A percentile compares a stretch with the other conserved stretches of the same genome.
Conservation (phyloP, 2,113 vertebrate species). For the Rallus limicola region DNA sequence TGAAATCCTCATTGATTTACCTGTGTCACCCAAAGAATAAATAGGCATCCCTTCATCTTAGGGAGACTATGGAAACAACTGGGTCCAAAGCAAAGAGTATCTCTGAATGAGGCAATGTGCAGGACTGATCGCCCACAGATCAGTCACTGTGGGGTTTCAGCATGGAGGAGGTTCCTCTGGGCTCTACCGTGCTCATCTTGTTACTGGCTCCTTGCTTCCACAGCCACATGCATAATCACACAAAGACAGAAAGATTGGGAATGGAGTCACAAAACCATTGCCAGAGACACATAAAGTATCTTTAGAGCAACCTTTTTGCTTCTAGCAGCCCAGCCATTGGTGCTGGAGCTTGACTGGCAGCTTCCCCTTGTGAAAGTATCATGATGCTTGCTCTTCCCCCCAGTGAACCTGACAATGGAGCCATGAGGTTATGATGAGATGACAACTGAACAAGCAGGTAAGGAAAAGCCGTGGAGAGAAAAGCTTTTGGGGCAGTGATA, state of each 20-base stretch:
- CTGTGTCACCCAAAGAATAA: neutral
- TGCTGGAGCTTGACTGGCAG: neutral
- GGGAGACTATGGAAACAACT: neutral
- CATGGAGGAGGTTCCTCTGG: neutral
- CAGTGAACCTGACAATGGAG: neutral
- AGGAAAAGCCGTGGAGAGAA: neutral
- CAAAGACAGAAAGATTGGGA: neutral
- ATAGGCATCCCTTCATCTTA: neutral
- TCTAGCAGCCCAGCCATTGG: neutral
- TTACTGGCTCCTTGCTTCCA: neutral
- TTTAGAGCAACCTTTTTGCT: neutral
- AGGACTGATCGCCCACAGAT: neutral
- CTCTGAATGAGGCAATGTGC: neutral
- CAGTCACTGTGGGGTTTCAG: neutral
- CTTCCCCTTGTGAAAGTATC: neutral
- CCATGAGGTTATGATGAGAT: neutral
- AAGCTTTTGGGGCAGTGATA: neutral
- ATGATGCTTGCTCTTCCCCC: neutral
- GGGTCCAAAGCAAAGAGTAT: neutral
- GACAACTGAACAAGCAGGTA: neutral
- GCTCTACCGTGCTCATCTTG: rapidly evolving
- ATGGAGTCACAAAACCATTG: neutral
- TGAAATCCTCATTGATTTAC: neutral
- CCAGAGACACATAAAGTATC: neutral
- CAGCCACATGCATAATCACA: neutral